A percentile compares a stretch with the other conserved stretches of the same genome.
phyloP scores from a whole-genome alignment of 2,888 invertebrate genomes.

The Keiferia lycopersicella region DNA sequence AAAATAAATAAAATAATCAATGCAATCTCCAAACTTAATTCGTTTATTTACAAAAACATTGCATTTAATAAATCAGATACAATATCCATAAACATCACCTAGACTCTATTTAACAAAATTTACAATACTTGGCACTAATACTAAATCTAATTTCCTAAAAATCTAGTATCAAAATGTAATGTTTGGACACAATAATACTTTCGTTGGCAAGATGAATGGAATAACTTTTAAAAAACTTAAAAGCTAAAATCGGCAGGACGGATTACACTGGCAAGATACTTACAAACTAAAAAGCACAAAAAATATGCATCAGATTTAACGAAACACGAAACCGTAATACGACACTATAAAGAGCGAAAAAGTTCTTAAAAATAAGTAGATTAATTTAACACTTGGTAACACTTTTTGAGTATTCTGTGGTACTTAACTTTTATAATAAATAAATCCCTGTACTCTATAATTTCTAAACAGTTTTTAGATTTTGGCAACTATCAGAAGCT shows the following conservation, averaged over 20 bases:
- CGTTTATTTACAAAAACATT: slow-evolving; percentile 63
- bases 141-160: slow-evolving; percentile 30
- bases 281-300: slow-evolving; percentile 40
- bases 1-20: slow-evolving; percentile 26
- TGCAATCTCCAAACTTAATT: slow-evolving; percentile 52
- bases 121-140: slow-evolving; percentile 40
- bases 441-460: slow-evolving; percentile 71
- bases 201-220: slow-evolving; percentile 65
- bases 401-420: slow-evolving; percentile 49
- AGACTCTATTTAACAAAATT: slow-evolving; percentile 38
- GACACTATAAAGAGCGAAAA: slow-evolving; percentile 45
- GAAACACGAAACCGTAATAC: slow-evolving; percentile 55
- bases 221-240: slow-evolving; percentile 38
- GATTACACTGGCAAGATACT: slow-evolving; percentile 59
- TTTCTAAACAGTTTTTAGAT: slow-evolving; percentile 43
- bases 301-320: slow-evolving; percentile 50
- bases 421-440: slow-evolving; percentile 55
- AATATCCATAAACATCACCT: slow-evolving; percentile 49
- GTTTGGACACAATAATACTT: slow-evolving; percentile 62
- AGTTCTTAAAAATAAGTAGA: slow-evolving; percentile 38
- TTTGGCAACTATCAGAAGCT: slow-evolving; percentile 53
- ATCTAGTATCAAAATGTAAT: slow-evolving; percentile 29
- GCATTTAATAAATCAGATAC: slow-evolving; percentile 43
- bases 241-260: slow-evolving; percentile 67
- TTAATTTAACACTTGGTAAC: slow-evolving; percentile 58